Percentiles rank a stretch among this genome's conserved stretches.
These are phyloP conservation scores for Sebastes taczanowskii DNA, from an alignment of 2,797 vertebrate species.

Conservation along the genomic window DNA sequence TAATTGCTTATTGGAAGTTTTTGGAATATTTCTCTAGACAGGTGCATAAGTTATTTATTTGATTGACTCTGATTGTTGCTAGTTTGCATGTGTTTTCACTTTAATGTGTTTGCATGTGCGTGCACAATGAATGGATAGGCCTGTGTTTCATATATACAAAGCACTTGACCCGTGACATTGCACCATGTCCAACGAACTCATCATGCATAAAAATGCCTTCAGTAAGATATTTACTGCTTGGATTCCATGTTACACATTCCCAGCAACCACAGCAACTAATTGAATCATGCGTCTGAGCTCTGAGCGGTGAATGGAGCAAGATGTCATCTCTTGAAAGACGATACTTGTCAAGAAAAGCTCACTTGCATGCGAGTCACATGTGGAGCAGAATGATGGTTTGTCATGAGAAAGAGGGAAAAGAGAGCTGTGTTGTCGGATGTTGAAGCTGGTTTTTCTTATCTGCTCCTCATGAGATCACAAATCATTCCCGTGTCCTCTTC, in stretches of 20 bases:
- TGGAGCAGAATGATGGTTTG: conserved; percentile 52
- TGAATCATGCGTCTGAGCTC: conserved; percentile 55
- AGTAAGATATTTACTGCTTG: conserved; percentile 51
- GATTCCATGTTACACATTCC: conserved; percentile 62
- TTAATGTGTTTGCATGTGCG: background rate
- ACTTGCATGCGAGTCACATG: conserved; percentile 49
- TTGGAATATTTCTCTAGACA: background rate
- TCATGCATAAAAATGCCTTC: conserved; percentile 68
- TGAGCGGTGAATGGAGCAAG: conserved; percentile 45
- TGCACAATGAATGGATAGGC: conserved; percentile 12
- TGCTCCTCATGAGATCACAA: background rate
- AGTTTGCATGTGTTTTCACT: background rate
- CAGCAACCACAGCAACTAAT: conserved; percentile 67
- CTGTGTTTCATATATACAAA: conserved; percentile 25
- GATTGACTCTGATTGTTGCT: background rate
- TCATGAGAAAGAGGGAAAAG: conserved; percentile 24
- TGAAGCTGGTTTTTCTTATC: conserved; percentile 19
- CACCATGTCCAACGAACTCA: conserved; percentile 50
- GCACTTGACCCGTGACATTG: conserved; percentile 56
- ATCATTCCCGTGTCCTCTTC: background rate
- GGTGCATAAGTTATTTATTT: background rate
- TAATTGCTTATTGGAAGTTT: background rate
- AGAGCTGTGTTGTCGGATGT: conserved; percentile 14
- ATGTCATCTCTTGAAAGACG: conserved; percentile 56
- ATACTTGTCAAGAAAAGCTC: conserved; percentile 52